Evolutionary conservation across 2,888 invertebrate genomes (phyloP).

Genomic region (Cephus pygmeus): DNA sequence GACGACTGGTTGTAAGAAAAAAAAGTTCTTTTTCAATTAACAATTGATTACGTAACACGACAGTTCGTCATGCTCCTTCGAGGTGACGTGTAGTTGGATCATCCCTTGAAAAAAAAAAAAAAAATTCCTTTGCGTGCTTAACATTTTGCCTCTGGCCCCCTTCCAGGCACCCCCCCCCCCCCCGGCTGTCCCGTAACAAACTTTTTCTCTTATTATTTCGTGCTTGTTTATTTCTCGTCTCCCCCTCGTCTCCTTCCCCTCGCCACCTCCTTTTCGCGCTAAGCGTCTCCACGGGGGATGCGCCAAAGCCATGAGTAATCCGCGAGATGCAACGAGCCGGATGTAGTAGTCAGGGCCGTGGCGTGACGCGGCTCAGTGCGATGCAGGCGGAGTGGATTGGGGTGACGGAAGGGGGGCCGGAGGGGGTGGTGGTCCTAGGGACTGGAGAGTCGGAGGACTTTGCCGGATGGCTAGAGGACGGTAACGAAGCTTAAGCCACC

Average conservation of each 20-base stretch:
- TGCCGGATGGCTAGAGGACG: slow-evolving; percentile 16
- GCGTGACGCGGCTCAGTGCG: background rate
- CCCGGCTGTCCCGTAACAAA: background rate
- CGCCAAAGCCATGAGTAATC: slow-evolving; percentile 54
- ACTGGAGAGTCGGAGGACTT: background rate
- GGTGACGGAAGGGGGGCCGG: too few species aligned
- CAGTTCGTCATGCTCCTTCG: background rate
- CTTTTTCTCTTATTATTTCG: slow-evolving; percentile 6
- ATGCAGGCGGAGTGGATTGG: background rate
- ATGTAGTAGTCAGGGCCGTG: slow-evolving; percentile 13
- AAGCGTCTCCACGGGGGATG: slow-evolving; percentile 48
- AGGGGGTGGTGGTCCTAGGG: background rate
- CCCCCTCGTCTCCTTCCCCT: slow-evolving; percentile 21
- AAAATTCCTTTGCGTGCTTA: slow-evolving; percentile 6
- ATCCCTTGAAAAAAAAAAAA: slow-evolving; percentile 6
- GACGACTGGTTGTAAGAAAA: background rate
- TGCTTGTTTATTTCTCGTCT: slow-evolving; percentile 9
- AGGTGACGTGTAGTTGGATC: background rate
- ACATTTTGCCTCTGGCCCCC: slow-evolving; percentile 7
- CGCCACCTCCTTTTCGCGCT: slow-evolving; percentile 49
- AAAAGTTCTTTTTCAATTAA: background rate
- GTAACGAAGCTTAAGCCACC: slow-evolving; percentile 56
- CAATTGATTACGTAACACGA: background rate
- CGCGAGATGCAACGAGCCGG: slow-evolving; percentile 56
- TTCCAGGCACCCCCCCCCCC: background rate